Percentiles rank a stretch among this genome's conserved stretches.
Conservation (phyloP, 2,113 vertebrate genomes). For the Spermophilus dauricus region DNA sequence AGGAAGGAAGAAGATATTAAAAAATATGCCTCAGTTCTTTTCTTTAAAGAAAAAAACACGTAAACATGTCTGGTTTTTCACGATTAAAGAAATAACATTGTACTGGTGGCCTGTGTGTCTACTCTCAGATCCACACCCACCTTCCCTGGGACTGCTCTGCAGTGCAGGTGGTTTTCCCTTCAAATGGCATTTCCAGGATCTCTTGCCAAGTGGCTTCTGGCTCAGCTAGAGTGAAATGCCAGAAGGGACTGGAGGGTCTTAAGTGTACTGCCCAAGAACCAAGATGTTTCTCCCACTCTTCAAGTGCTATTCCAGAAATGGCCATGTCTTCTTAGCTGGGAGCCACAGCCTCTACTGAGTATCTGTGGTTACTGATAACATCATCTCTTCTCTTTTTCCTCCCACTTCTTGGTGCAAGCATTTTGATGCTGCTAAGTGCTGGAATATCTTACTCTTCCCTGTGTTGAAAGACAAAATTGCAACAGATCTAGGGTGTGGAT, state of each 20-base stretch:
- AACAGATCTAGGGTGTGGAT: background rate
- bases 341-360: background rate
- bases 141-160: background rate
- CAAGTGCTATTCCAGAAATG: background rate
- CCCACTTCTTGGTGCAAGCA: background rate
- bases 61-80: background rate
- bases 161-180: background rate
- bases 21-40: background rate
- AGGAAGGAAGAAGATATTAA: conserved; percentile 25
- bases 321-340: background rate
- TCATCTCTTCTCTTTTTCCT: background rate
- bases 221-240: background rate
- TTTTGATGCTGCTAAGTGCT: background rate
- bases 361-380: background rate
- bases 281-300: background rate
- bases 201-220: background rate
- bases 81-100: background rate
- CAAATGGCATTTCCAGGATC: background rate
- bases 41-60: background rate
- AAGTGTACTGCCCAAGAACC: background rate
- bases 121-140: background rate
- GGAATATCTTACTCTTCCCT: background rate
- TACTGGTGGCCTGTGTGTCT: background rate
- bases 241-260: background rate
- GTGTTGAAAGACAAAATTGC: background rate